phyloP scores from a whole-genome alignment of 2,113 vertebrate species.

The Abramis brama region DNA sequence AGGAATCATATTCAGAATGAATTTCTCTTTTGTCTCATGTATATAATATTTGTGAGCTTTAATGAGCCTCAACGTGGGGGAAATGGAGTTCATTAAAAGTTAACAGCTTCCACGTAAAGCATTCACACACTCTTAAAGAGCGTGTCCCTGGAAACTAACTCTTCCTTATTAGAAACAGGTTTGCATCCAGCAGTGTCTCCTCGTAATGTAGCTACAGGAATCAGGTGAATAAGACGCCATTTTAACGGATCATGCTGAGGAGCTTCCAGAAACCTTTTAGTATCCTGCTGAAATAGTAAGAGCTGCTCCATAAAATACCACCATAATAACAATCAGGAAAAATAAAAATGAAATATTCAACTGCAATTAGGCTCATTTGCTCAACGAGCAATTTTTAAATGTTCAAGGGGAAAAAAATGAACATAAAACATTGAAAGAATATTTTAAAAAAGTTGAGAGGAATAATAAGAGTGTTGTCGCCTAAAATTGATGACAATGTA shows the following conservation, averaged over 20 bases:
- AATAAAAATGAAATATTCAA: not conserved
- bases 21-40: not conserved
- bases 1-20: not conserved
- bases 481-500: not conserved
- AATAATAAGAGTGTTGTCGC: too few species aligned
- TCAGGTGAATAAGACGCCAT: not conserved
- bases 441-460: not conserved
- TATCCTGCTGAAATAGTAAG: not conserved
- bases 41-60: constrained; percentile 14
- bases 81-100: constrained; percentile 43
- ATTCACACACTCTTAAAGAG: constrained; percentile 33
- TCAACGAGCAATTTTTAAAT: not conserved
- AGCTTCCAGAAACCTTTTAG: not conserved
- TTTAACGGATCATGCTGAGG: not conserved
- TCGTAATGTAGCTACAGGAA: not conserved
- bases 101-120: constrained; percentile 37
- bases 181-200: not conserved
- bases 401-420: not conserved
- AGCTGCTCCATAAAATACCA: constrained; percentile 13
- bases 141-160: constrained; percentile 2
- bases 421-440: not conserved
- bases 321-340: constrained; percentile 13
- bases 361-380: not conserved
- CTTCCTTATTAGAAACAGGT: constrained; percentile 43
- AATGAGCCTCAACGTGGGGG: not conserved